phyloP scores from a whole-genome alignment of 2,113 vertebrate genomes.

The Lophius piscatorius region DNA sequence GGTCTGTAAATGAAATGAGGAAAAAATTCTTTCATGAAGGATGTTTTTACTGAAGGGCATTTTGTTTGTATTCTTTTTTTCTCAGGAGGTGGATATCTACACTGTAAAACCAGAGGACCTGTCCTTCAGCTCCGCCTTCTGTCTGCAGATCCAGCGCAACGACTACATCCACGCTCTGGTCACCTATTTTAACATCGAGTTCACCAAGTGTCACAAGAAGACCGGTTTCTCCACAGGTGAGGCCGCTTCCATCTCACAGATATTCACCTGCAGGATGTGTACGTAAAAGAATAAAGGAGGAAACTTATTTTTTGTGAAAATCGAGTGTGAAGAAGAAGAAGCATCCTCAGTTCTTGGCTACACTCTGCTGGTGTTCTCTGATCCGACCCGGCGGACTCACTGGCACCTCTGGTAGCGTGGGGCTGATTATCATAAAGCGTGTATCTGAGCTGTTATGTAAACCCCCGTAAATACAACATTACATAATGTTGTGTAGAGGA shows the following conservation, averaged over 20 bases:
- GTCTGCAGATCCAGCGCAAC: slow-evolving; percentile 95
- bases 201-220: slow-evolving; percentile 99
- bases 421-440: slow-evolving; percentile 20
- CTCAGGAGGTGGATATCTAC: slow-evolving; percentile 96
- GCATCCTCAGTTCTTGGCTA: slow-evolving; percentile 34
- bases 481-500: slow-evolving; percentile 65
- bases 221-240: slow-evolving; percentile 97
- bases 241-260: too few relatives aligned
- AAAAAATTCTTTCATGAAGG: too few relatives aligned
- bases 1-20: too few relatives aligned
- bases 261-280: too few relatives aligned
- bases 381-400: slow-evolving; percentile 10
- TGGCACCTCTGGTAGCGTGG: neutral
- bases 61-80: slow-evolving; percentile 16
- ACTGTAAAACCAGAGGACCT: slow-evolving; percentile 94
- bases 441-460: slow-evolving; percentile 53
- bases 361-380: slow-evolving; percentile 47
- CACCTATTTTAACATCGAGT: slow-evolving; percentile 98
- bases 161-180: slow-evolving; percentile 95
- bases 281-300: too few relatives aligned
- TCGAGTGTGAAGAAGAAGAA: too few relatives aligned
- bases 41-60: too few relatives aligned
- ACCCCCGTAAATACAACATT: slow-evolving; percentile 51
- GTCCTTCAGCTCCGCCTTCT: slow-evolving; percentile 93
- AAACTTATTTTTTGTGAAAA: too few relatives aligned